Evolutionary conservation across 2,797 vertebrate genomes (phyloP).

Genomic region (Lepus oiostolus): DNA sequence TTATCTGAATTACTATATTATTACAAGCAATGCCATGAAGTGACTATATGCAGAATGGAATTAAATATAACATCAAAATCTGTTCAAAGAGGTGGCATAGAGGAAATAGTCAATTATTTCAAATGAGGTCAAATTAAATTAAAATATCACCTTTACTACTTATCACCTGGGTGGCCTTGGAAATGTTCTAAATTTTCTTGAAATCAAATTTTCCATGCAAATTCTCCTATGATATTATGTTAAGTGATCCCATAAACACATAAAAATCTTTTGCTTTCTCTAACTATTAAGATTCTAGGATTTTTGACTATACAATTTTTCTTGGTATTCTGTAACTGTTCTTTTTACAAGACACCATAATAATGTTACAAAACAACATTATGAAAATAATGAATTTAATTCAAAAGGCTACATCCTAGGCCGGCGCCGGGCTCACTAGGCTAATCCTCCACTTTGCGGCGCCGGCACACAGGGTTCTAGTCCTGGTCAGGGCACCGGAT

Average conservation of each 20-base stretch:
- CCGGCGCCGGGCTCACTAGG: too few species aligned
- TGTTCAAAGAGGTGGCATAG: not conserved
- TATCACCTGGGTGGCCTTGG: not conserved
- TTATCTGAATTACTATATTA: not conserved
- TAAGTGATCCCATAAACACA: not conserved
- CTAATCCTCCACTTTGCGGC: too few species aligned
- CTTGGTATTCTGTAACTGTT: not conserved
- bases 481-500: too few species aligned
- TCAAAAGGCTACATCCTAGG: not conserved
- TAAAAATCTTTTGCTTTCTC: not conserved
- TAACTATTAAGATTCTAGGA: not conserved
- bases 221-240: not conserved
- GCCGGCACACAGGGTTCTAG: too few species aligned
- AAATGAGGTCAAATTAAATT: not conserved
- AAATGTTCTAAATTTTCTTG: constrained; percentile 34
- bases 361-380: not conserved
- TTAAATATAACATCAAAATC: not conserved
- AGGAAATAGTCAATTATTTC: constrained; percentile 20
- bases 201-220: not conserved
- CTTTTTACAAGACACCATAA: not conserved
- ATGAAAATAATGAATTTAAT: not conserved
- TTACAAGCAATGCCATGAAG: not conserved
- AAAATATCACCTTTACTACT: not conserved
- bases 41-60: not conserved
- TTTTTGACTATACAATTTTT: not conserved